Evolutionary conservation across 2,797 vertebrate species (phyloP).

Genomic region (Hippocampus kuda): DNA sequence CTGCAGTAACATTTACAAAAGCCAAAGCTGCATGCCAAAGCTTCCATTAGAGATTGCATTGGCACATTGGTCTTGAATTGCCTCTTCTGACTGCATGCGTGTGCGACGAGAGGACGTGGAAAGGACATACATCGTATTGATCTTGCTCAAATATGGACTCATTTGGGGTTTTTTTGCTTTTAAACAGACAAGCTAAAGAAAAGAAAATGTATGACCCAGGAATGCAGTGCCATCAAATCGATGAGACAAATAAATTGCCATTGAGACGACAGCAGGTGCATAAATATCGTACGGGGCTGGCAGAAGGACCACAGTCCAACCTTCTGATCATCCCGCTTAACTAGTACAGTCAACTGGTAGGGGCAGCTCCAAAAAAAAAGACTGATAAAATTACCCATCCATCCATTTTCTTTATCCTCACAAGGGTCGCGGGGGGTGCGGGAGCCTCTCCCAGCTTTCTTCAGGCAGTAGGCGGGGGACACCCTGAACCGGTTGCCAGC

Average conservation of each 20-base stretch:
- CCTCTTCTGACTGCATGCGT: slow-evolving; percentile 4
- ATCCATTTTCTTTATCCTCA: no score
- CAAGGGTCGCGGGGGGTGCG: no score
- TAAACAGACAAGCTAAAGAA: slow-evolving; percentile 10
- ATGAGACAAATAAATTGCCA: slow-evolving; percentile 17
- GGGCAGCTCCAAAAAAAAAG: no score
- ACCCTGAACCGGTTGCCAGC: no score
- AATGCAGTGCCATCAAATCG: slow-evolving; percentile 13
- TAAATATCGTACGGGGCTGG: slow-evolving; percentile 3
- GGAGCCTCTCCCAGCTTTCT: no score
- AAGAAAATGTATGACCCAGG: slow-evolving; percentile 13
- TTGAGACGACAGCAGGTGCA: slow-evolving; percentile 5
- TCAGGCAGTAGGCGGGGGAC: no score
- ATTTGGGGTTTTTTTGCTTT: slow-evolving; percentile 21
- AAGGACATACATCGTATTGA: background rate
- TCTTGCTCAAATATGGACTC: slow-evolving; percentile 27
- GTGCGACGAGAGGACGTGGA: background rate
- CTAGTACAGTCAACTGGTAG: slow-evolving; percentile 6
- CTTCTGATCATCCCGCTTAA: slow-evolving; percentile 33
- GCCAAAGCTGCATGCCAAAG: slow-evolving; percentile 35
- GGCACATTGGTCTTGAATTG: slow-evolving; percentile 29
- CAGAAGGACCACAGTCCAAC: slow-evolving; percentile 10
- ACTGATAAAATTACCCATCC: no score
- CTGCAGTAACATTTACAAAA: slow-evolving; percentile 26
- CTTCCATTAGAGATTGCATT: slow-evolving; percentile 42